Base-by-base conservation (phyloP, 2,113 vertebrate species). In the Stigmatopora nigra region DNA sequence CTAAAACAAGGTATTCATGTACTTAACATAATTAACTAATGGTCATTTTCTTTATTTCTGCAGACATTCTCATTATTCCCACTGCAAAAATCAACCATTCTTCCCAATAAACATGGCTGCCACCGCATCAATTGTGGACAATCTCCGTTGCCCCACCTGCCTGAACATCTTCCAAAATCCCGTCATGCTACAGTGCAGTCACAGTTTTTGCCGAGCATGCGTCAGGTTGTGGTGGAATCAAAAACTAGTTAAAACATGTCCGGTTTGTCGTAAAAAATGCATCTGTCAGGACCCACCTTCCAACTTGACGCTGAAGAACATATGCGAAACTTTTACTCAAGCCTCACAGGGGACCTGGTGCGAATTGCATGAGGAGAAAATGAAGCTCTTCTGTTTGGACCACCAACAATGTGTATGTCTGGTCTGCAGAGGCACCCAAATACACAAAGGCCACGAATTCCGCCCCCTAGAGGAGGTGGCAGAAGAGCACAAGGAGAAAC, bases 271-370 rank as follows among this genome's bases (percentile, higher is more conserved):
- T 45, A 25, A 10, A 15, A 22, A 5, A 14, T 48, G 20, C 2
- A 6, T 10, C 5, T 3, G 0, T 3, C 9, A 4, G 6, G 13
- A 31, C 4, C 2, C 11, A 7, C 7, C 45, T 46, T 16, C 2
- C 5, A 63, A 63, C 45, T 17, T 63, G 61, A 45, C 20, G 3
- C 45, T 63, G 61, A 63, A 15, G 61, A 48, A 63, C 17, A 25
- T 64, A 22, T 64, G 62, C n/a, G 62, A 64, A 10, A 48, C 31
- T 9, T 64, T 31, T 17, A 19, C 20, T 25, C n/a, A 46, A 31
- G 45, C 11, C 9, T 48, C 10, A 8, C 0, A 12, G 11, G 47
- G 17, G 7, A 2, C 5, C 12, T 15, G 14, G 9, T 63, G 62
- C 62, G 35, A 4, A n/a, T 12, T 63, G 11, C 61, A 69, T 17